phyloP scores from a whole-genome alignment of 2,888 invertebrate species.

The Scaptomyza caliginosa region DNA sequence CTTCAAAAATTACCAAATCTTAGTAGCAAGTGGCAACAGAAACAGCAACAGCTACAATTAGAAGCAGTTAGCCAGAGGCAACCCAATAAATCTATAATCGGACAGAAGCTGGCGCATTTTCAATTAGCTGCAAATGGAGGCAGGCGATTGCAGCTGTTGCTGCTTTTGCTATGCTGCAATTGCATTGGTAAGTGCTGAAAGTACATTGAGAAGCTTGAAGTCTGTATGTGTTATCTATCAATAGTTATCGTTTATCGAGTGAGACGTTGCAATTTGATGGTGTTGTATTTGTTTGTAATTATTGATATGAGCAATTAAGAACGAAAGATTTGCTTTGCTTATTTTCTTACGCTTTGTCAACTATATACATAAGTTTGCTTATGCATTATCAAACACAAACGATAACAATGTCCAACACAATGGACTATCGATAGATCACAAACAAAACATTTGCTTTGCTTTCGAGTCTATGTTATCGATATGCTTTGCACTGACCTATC shows the following conservation, averaged over 20 bases:
- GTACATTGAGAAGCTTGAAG: background rate
- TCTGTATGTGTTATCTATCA: background rate
- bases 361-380: background rate
- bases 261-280: background rate
- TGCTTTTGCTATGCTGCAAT: slow-evolving; percentile 80
- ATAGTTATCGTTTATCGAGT: background rate
- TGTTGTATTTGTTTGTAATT: background rate
- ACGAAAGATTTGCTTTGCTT: background rate
- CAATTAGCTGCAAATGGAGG: slow-evolving; percentile 22
- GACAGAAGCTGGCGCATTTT: slow-evolving; percentile 54
- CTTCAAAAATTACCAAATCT: slow-evolving; percentile 19
- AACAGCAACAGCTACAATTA: slow-evolving; percentile 31
- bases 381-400: slow-evolving; percentile 13
- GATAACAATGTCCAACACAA: slow-evolving; percentile 4
- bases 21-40: slow-evolving; percentile 18
- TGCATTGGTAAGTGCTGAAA: slow-evolving; percentile 81
- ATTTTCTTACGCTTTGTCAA: background rate
- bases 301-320: background rate
- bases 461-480: slow-evolving; percentile 6
- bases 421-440: background rate
- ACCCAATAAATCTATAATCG: slow-evolving; percentile 39
- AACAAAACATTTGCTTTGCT: background rate
- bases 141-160: slow-evolving; percentile 77
- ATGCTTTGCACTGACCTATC: slow-evolving; percentile 20
- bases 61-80: slow-evolving; percentile 45